A percentile compares a stretch with the other conserved stretches of the same genome.
These are phyloP conservation scores for Pseudococcus viburni DNA, from an alignment of 2,888 invertebrate genomes.

Conservation along the genomic window DNA sequence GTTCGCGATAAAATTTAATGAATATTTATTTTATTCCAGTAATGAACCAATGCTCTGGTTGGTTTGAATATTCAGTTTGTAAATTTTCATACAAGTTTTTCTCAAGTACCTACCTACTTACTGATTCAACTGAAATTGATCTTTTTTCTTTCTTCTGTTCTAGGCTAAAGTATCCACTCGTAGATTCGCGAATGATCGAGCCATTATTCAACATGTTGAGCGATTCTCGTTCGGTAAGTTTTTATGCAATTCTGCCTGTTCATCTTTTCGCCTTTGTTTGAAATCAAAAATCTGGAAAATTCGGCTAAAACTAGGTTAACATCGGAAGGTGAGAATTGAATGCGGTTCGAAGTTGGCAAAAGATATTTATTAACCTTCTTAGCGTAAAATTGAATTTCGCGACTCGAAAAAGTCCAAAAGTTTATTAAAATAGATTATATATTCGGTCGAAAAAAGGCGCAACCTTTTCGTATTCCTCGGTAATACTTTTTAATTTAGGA, in stretches of 20 bases:
- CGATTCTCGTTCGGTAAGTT: too few relatives aligned
- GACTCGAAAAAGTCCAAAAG: slow-evolving; percentile 37
- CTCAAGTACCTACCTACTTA: background rate
- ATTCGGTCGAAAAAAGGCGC: background rate
- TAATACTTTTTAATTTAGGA: slow-evolving; percentile 35
- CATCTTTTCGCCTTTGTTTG: background rate
- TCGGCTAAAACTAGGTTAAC: slow-evolving; percentile 10
- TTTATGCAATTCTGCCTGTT: too few relatives aligned
- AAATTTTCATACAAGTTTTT: background rate
- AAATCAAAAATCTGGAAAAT: background rate
- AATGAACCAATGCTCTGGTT: background rate
- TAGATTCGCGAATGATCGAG: too few relatives aligned
- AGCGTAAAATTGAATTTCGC: slow-evolving; percentile 36
- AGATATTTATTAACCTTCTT: slow-evolving; percentile 46
- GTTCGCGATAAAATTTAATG: background rate
- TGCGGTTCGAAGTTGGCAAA: slow-evolving; percentile 37
- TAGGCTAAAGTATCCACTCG: background rate
- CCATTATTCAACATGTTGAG: too few relatives aligned
- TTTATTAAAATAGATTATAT: slow-evolving; percentile 50
- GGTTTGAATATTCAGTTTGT: slow-evolving; percentile 9
- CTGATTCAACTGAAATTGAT: background rate
- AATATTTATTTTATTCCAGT: slow-evolving; percentile 19
- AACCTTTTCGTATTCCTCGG: slow-evolving; percentile 19
- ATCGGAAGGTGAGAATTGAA: slow-evolving; percentile 33
- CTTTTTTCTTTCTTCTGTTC: background rate